phyloP scores from a whole-genome alignment of 2,888 invertebrate species.

The Lepas anatifera region DNA sequence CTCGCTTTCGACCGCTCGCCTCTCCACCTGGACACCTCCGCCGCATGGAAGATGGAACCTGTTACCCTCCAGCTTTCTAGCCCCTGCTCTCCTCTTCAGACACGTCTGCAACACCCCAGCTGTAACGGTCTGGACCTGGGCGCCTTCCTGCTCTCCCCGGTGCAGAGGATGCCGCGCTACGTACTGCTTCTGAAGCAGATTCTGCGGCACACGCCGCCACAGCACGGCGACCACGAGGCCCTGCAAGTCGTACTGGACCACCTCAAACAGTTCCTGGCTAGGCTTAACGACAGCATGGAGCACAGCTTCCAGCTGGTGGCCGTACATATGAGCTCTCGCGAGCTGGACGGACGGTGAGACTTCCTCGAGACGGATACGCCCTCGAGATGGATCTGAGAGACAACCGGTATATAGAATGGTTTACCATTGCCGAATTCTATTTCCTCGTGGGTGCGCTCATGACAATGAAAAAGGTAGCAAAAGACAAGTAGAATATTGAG shows the following conservation, averaged over 20 bases:
- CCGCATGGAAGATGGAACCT: too few relatives aligned
- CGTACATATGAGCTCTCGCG: conserved; percentile 23
- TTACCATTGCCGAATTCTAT: too few relatives aligned
- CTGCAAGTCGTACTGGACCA: conserved; percentile 32
- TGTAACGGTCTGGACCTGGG: conserved; percentile 34
- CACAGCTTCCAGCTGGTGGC: conserved; percentile 34
- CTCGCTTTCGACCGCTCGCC: too few relatives aligned
- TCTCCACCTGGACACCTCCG: too few relatives aligned
- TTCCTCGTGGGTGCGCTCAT: too few relatives aligned
- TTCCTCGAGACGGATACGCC: too few relatives aligned
- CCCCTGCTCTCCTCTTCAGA: conserved; percentile 27
- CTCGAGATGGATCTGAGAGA: too few relatives aligned
- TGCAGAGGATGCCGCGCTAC: conserved; percentile 37
- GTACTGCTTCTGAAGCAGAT: conserved; percentile 37
- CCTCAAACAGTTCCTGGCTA: conserved; percentile 34
- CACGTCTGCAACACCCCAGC: conserved; percentile 29
- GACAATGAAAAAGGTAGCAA: too few relatives aligned
- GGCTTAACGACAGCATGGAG: conserved; percentile 36
- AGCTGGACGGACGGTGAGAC: conserved; percentile 13
- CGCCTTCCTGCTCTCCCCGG: conserved; percentile 35
- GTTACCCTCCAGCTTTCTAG: too few relatives aligned
- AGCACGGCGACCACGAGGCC: conserved; percentile 35
- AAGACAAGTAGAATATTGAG: too few relatives aligned
- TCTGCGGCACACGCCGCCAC: conserved; percentile 32
- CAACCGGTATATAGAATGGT: too few relatives aligned